Conservation (phyloP, 2,797 vertebrate species). For the Scyliorhinus canicula region DNA sequence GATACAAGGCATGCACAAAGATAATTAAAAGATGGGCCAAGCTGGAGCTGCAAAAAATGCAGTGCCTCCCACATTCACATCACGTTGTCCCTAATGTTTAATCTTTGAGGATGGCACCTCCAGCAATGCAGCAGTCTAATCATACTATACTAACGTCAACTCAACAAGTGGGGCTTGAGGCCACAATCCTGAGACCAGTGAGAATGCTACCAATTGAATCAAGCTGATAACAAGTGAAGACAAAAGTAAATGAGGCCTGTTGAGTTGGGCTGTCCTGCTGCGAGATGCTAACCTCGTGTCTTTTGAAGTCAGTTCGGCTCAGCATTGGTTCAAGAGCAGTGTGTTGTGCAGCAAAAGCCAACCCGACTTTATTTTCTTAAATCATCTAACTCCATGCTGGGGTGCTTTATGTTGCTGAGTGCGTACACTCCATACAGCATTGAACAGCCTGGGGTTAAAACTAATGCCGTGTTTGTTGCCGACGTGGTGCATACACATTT, state of each 20-base stretch:
- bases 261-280: not conserved
- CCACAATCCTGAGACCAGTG: not conserved
- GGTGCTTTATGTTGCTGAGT: not conserved
- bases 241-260: not conserved
- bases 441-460: not conserved
- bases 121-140: not conserved
- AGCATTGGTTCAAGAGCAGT: not conserved
- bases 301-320: not conserved
- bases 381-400: not conserved
- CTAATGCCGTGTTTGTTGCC: too few species aligned
- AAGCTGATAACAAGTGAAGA: not conserved
- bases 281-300: not conserved
- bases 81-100: too few species aligned
- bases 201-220: not conserved
- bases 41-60: too few species aligned
- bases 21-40: too few species aligned
- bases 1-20: too few species aligned
- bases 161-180: not conserved
- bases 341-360: not conserved
- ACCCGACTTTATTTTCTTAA: not conserved
- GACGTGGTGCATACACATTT: too few species aligned
- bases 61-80: too few species aligned
- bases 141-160: not conserved
- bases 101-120: not conserved
- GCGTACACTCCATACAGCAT: not conserved